Base-by-base conservation (phyloP, 2,113 vertebrate species). In the Ciconia maguari region DNA sequence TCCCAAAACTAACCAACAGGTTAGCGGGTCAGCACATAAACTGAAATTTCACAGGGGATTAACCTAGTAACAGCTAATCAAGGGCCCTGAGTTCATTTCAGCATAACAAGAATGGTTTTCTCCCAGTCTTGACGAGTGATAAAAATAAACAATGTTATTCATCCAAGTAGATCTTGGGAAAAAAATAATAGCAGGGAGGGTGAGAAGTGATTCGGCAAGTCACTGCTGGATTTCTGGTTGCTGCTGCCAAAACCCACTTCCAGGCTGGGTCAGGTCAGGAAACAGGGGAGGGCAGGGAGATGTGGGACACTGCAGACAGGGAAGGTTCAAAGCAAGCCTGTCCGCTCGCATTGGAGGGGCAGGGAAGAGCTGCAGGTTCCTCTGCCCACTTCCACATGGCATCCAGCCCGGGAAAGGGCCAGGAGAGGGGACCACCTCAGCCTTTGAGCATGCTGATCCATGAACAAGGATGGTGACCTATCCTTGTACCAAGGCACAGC, bases 41-140 rank as follows among this genome's bases (percentile, higher is more conserved):
- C 85, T 34, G 26, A 90, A 93, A 92, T 92, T 62, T 74, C 79
- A 84, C 70, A 76, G 8, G 79, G 77, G 84, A 96, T 66, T 90
- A 95, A 51, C 95, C 76, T 41, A 95, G 58, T 93, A 88, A 83
- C 26, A 83, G 93, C 92, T 95, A 65, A 94, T 93, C 93, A 72
- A 55, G 20, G 26, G 70, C 72, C 52, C 16, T 0, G 0, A 66
- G 82, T 83, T 85, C 75, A 85, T 62, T 81, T 79, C 70, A 30
- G 66, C 54, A 13, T 61, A 85, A 88, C 87, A 85, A 65, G 48
- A 75, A 77, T 13, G 20, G 46, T 88, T 94, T 77, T 89, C 83
- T 82, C 55, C 81, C 54, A 87, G 85, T 64, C 52, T 68, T 75
- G 83, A 55, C 8, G 3, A 38, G 66, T 0, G 11, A 84, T 77